Conservation (phyloP, 30 jellyfish, hydroid and myxozoan genomes). For the Catostylus mosaicus region DNA sequence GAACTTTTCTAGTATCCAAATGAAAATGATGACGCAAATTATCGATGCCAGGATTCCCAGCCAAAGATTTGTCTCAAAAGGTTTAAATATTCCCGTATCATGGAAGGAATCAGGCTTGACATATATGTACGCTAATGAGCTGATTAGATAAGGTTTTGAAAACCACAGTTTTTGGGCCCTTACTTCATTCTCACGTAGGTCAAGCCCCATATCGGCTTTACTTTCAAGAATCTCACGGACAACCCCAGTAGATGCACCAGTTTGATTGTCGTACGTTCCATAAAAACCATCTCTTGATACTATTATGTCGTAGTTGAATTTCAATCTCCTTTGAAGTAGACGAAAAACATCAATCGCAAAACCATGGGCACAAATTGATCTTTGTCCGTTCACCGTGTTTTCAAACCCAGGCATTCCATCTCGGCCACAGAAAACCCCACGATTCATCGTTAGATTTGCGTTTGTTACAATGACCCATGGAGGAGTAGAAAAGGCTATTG, state of each 20-base stretch:
- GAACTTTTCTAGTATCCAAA: conserved; percentile 25
- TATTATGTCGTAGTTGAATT: neutral
- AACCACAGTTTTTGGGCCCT: neutral
- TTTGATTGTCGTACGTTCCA: conserved; percentile 4
- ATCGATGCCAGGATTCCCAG: neutral
- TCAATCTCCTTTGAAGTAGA: neutral
- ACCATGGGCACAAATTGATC: conserved; percentile 18
- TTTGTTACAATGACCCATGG: neutral
- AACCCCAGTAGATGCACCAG: neutral
- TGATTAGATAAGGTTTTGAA: conserved; percentile 15
- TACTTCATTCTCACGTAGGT: neutral
- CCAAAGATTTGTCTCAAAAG: conserved; percentile 24
- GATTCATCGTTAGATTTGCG: neutral
- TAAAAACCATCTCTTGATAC: conserved; percentile 32
- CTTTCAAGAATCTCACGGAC: conserved; percentile 8
- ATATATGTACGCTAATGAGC: neutral
- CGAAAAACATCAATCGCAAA: conserved; percentile 18
- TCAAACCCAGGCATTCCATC: neutral
- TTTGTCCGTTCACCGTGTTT: neutral
- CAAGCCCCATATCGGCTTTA: neutral
- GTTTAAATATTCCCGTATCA: conserved; percentile 10
- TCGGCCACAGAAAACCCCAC: neutral
- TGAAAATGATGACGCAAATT: neutral
- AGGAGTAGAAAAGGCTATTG: neutral
- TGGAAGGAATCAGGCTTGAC: neutral